Evolutionary conservation across 2,113 vertebrate genomes (phyloP).

Genomic region (Mustelus asterias): DNA sequence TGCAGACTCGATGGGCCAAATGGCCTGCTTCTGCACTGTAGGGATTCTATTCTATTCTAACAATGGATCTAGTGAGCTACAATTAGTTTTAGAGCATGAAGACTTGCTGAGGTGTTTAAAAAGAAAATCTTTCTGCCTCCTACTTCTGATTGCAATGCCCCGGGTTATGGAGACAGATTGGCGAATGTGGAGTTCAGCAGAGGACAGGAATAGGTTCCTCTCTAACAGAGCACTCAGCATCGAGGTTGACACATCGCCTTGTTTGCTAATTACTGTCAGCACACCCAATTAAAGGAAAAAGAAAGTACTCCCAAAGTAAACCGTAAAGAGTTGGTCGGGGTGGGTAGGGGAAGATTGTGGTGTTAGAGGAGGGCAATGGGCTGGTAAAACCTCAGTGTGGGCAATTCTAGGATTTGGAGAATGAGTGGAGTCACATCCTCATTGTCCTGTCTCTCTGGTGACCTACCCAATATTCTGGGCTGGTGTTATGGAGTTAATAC

Average conservation of each 20-base stretch:
- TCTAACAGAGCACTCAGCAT: background rate
- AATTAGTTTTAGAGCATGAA: background rate
- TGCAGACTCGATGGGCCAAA: too few relatives aligned
- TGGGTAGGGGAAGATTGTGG: background rate
- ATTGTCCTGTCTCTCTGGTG: background rate
- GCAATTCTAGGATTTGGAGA: background rate
- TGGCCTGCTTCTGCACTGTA: too few relatives aligned
- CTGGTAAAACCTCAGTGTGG: background rate
- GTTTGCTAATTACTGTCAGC: background rate
- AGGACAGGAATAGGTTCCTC: background rate
- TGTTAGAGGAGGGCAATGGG: background rate
- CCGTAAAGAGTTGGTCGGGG: background rate
- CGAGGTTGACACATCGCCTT: background rate
- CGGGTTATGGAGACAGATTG: background rate
- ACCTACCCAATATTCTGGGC: background rate
- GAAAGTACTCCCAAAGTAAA: background rate
- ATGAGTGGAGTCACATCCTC: background rate
- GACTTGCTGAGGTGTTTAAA: background rate
- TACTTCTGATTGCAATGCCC: background rate
- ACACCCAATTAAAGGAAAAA: background rate
- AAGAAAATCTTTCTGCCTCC: background rate
- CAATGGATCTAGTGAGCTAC: background rate
- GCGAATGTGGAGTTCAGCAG: background rate
- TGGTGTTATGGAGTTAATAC: background rate
- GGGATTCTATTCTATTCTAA: background rate